A percentile compares a stretch with the other conserved stretches of the same genome.
Conservation (phyloP, 2,113 vertebrate species). For the Vanacampus margaritifer region DNA sequence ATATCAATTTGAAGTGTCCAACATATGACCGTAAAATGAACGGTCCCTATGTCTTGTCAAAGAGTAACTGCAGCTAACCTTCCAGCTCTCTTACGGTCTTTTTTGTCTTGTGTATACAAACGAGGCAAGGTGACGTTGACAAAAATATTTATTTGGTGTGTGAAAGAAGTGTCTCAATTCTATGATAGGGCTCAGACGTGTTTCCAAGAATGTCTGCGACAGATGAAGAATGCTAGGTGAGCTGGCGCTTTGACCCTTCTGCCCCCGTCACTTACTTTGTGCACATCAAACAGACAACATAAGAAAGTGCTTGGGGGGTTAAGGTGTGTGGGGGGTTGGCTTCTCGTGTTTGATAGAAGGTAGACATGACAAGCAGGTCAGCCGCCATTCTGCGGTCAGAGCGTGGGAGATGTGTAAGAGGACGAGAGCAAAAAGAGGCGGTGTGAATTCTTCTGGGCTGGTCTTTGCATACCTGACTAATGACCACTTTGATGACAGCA, state of each 20-base stretch:
- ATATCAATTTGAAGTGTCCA: no score
- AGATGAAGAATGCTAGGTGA: slow-evolving; percentile 3
- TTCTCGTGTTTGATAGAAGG: slow-evolving; percentile 52
- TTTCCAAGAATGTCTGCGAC: slow-evolving; percentile 9
- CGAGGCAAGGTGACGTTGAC: no score
- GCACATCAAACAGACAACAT: slow-evolving; percentile 34
- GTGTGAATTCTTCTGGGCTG: slow-evolving; percentile 37
- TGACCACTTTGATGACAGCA: slow-evolving; percentile 57
- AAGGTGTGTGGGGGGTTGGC: slow-evolving; percentile 4
- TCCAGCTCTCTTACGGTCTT: no score
- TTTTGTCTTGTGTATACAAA: no score
- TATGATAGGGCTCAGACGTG: neutral
- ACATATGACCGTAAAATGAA: no score
- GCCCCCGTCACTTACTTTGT: slow-evolving; percentile 30
- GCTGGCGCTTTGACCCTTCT: slow-evolving; percentile 14
- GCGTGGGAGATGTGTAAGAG: slow-evolving; percentile 52
- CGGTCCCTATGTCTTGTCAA: no score
- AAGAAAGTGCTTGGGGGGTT: slow-evolving; percentile 19
- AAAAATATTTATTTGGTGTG: no score
- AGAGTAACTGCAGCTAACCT: no score
- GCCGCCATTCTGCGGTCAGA: slow-evolving; percentile 40
- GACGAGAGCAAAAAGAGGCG: slow-evolving; percentile 38
- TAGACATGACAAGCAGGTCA: slow-evolving; percentile 64
- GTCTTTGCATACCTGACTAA: slow-evolving; percentile 72
- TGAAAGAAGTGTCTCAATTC: neutral